Base-by-base conservation (phyloP, 2,888 invertebrate species). In the Xanthia icteritia region DNA sequence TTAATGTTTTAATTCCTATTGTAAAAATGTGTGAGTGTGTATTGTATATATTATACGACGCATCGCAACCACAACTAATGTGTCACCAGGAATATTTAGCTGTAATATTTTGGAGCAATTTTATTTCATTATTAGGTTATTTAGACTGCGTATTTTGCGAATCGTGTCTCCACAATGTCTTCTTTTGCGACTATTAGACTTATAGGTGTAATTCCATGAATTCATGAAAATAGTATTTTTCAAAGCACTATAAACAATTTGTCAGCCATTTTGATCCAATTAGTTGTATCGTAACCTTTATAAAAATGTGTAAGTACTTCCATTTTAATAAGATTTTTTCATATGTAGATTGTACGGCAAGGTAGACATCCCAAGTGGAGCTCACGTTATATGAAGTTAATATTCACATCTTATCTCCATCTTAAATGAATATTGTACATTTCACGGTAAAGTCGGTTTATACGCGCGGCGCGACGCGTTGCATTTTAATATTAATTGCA, bases 11-110 rank as follows among this genome's bases (percentile, higher is more conserved):
- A 94, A 95, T 95, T 96, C 94, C 94, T 96, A 95, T 93, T 96
- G 95, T 96, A 96, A 95, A 96, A 95, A 93, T 90, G 95, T 95
- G 95, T 96, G 96, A 93, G 93, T 95, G 96, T 95, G 95, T 95
- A 94, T 92, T 95, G 95, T 96, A 95, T 95, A 96, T 95, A 95
- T 90, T 92, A 93, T 91, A 93, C 92, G 93, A 92, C 92, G 93
- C 93, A 93, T 93, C 91, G 92, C 92, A 92, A 91, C 91, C 92
- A 91, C 91, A 90, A 91, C 71, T 63, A 65, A 81, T 85, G 89
- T 91, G 92, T 92, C 92, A 90, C 91, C 90, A 91, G 89, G 91
- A 89, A 91, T 91, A 90, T 89, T 92, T 91, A 93, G 93, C 90
- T 94, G 91, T 94, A 94, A 91, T 90, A 82, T 85, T 88, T 88